Evolutionary conservation across 2,113 vertebrate genomes (phyloP), one percentile per base, ranked within the genome.

Genomic region (Varanus salvator): DNA sequence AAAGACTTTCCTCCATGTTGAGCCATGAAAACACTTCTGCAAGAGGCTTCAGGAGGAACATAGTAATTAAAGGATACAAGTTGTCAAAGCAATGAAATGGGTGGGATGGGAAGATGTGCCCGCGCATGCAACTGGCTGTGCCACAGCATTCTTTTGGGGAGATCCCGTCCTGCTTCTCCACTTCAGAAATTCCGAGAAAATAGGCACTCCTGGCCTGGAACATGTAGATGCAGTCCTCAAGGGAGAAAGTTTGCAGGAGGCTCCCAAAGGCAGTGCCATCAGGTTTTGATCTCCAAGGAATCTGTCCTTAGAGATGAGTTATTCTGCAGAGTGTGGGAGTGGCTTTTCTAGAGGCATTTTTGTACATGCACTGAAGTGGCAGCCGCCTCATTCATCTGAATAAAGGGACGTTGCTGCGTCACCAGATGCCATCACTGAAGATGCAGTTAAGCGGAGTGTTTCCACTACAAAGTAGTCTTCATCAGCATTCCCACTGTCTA

Each of bases 11-110:
- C 21, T 57, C 19, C 69, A 50, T n/a, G 68, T 72, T 88, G 25
- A 87, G 44, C 38, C 38, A 72, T 25, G 78, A 50, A 57, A 81
- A 50, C 57, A 12, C 44, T 48, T 72, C 75, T 29, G 48, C 38
- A n/a, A 77, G 69, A 38, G 31, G 5, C 31, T 89, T 69, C 80
- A 25, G 77, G 71, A 54, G 21, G 17, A n/a, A 71, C 12, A n/a
- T 4, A 38, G 48, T 90, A 85, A 78, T 85, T 68, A 57, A 71
- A 85, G 88, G n/a, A 78, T 85, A n/a, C 64, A 85, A 64, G 25
- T 54, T 77, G 60, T 52, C 72, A 78, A 52, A 75, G 57, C 54
- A n/a, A 74, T 78, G 44, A 77, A 77, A 23, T 68, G 31, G 44
- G 74, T 69, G 60, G 72, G 57, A 34, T 48, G 52, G 44, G 48